phyloP scores from a whole-genome alignment of 2,797 vertebrate genomes.

The Sphenodon punctatus region DNA sequence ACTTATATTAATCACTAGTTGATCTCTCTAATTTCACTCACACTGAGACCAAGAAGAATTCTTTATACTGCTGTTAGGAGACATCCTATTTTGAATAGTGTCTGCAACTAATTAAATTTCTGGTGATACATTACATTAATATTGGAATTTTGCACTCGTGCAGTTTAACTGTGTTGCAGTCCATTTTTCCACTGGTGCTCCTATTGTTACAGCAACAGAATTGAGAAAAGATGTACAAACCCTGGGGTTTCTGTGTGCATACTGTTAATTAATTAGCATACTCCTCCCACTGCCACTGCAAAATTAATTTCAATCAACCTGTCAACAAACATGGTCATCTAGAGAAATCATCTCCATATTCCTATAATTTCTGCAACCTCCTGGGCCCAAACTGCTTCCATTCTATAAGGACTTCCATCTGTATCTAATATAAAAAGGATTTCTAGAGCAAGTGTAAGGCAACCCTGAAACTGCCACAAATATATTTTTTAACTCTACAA shows the following conservation, averaged over 20 bases:
- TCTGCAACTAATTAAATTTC: neutral
- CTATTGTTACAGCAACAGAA: neutral
- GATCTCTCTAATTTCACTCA: neutral
- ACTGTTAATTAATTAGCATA: neutral
- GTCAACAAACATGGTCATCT: slow-evolving; percentile 39
- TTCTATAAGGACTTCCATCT: neutral
- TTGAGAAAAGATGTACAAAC: rapidly evolving
- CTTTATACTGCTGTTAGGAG: neutral
- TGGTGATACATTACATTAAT: neutral
- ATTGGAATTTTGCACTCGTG: neutral
- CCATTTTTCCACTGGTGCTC: neutral
- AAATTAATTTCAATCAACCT: slow-evolving; percentile 36
- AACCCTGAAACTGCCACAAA: slow-evolving; percentile 22
- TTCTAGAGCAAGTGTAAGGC: slow-evolving; percentile 37
- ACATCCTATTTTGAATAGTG: neutral
- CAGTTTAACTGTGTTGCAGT: neutral
- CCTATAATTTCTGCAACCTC: slow-evolving; percentile 28
- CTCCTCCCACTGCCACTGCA: no score
- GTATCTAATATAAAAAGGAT: slow-evolving; percentile 34
- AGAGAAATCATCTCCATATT: slow-evolving; percentile 32
- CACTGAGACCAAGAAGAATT: neutral
- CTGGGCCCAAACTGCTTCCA: neutral
- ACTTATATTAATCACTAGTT: rapidly evolving
- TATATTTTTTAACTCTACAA: slow-evolving; percentile 23
- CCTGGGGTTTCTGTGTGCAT: neutral